These are phyloP conservation scores for Noctua pronuba DNA, from an alignment of 2,888 invertebrate genomes.

Conservation along the genomic window DNA sequence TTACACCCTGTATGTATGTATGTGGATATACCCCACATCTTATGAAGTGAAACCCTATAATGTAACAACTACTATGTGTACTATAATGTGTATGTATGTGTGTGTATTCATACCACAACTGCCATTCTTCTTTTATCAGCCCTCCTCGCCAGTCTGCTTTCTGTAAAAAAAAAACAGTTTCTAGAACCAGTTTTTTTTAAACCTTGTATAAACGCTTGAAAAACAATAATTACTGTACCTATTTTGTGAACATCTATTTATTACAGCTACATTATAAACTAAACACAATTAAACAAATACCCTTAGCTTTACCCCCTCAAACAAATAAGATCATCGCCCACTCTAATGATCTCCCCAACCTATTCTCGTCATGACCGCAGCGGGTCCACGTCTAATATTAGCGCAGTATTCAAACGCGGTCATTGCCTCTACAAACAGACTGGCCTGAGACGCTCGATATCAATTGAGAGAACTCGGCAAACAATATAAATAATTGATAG, in stretches of 20 bases:
- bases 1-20: too few relatives aligned
- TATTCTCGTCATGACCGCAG: slow-evolving; percentile 20
- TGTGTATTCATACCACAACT: too few relatives aligned
- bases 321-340: background rate
- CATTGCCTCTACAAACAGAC: slow-evolving; percentile 46
- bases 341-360: background rate
- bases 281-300: background rate
- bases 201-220: too few relatives aligned
- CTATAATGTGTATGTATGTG: too few relatives aligned
- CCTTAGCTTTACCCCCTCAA: background rate
- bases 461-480: slow-evolving; percentile 36
- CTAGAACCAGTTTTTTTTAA: too few relatives aligned
- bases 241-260: too few relatives aligned
- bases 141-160: background rate
- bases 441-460: slow-evolving; percentile 26
- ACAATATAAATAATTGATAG: slow-evolving; percentile 47
- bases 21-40: too few relatives aligned
- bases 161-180: too few relatives aligned
- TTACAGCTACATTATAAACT: too few relatives aligned
- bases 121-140: background rate
- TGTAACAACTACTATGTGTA: too few relatives aligned
- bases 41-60: too few relatives aligned
- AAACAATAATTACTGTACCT: too few relatives aligned
- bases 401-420: slow-evolving; percentile 29
- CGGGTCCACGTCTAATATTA: slow-evolving; percentile 25